Percentiles rank a stretch among this genome's conserved stretches.
Conservation (phyloP, 1,140 invertebrate species). For the Drosophila varians region DNA sequence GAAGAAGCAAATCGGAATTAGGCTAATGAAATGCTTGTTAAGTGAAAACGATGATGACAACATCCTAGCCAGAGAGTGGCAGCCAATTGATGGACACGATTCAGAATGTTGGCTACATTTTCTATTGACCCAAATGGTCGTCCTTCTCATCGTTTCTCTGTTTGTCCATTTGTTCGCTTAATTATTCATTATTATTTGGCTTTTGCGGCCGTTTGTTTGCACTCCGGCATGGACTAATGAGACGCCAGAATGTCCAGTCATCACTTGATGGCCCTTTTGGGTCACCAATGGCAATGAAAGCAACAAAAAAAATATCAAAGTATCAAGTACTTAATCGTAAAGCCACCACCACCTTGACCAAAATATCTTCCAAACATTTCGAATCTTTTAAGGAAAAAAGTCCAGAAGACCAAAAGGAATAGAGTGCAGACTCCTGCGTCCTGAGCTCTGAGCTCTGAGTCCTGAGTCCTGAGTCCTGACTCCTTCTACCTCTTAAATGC, state of each 20-base stretch:
- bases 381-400: background rate
- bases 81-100: background rate
- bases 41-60: slow-evolving; percentile 64
- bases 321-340: background rate
- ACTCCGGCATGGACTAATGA: slow-evolving; percentile 12
- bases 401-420: too few relatives aligned
- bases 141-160: background rate
- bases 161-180: slow-evolving; percentile 4
- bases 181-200: slow-evolving; percentile 64
- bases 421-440: too few relatives aligned
- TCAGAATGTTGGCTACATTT: slow-evolving; percentile 9
- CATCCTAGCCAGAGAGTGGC: slow-evolving; percentile 25
- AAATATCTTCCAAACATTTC: background rate
- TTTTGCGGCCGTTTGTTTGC: slow-evolving; percentile 35
- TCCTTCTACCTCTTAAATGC: slow-evolving; percentile 46
- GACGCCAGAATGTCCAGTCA: slow-evolving; percentile 15
- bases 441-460: too few relatives aligned
- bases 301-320: background rate
- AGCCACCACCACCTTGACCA: background rate
- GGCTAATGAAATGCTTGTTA: slow-evolving; percentile 77
- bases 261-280: slow-evolving; percentile 48
- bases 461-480: background rate
- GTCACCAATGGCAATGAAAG: slow-evolving; percentile 50
- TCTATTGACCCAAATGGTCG: slow-evolving; percentile 46
- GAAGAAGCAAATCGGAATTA: slow-evolving; percentile 51